Conservation (phyloP, 2,888 invertebrate genomes). For the Xylocampa areola region DNA sequence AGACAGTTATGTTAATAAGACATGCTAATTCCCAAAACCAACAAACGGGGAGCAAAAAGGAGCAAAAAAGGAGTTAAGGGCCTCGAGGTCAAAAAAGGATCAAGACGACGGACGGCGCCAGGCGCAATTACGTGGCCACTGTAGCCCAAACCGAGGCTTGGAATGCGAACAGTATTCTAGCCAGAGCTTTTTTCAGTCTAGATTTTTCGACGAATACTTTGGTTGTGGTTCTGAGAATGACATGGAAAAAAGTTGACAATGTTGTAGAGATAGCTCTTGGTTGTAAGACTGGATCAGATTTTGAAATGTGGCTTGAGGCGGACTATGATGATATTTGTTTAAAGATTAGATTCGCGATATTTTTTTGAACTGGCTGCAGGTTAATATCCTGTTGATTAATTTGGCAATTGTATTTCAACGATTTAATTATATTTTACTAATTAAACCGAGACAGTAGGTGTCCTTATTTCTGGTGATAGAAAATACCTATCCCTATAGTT, state of each 20-base stretch:
- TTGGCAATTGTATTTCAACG: too few relatives aligned
- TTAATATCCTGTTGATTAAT: too few relatives aligned
- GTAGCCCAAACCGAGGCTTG: slow-evolving; percentile 62
- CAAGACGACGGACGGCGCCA: slow-evolving; percentile 86
- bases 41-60: slow-evolving; percentile 83
- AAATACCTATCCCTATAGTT: too few relatives aligned
- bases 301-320: background rate
- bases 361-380: too few relatives aligned
- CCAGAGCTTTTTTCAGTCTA: slow-evolving; percentile 71
- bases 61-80: slow-evolving; percentile 67
- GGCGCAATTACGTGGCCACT: slow-evolving; percentile 81
- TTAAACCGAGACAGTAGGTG: too few relatives aligned
- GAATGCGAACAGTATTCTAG: slow-evolving; percentile 71
- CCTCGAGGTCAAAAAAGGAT: slow-evolving; percentile 78
- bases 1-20: slow-evolving; percentile 89
- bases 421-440: too few relatives aligned
- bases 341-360: too few relatives aligned
- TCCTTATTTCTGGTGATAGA: too few relatives aligned
- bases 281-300: slow-evolving; percentile 22
- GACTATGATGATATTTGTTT: too few relatives aligned
- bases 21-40: slow-evolving; percentile 90
- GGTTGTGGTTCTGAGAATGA: slow-evolving; percentile 66
- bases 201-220: slow-evolving; percentile 68
- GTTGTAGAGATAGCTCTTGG: slow-evolving; percentile 36
- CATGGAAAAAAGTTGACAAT: slow-evolving; percentile 47